Percentiles rank a stretch among this genome's conserved stretches.
phyloP scores from a whole-genome alignment of 1,140 invertebrate species.

The Acromyrmex charruanus region DNA sequence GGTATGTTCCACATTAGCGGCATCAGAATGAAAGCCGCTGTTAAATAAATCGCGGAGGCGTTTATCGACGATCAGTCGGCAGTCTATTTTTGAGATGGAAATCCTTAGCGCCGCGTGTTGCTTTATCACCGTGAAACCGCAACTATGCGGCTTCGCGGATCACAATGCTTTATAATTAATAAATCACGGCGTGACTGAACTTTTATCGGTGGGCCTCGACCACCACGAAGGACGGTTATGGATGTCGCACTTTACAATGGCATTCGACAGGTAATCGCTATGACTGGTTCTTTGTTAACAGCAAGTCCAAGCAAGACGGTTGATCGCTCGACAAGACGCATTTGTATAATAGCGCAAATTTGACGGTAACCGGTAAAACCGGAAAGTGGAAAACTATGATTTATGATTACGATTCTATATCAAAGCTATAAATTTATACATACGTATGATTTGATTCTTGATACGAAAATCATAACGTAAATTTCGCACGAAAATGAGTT shows the following conservation, averaged over 20 bases:
- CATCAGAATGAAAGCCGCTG: conserved; percentile 15
- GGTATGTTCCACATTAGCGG: background rate
- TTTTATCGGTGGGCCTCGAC: conserved; percentile 50
- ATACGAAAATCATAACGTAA: conserved; percentile 9
- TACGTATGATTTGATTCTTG: background rate
- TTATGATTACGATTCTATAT: background rate
- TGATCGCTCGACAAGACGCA: conserved; percentile 30
- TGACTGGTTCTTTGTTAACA: conserved; percentile 59
- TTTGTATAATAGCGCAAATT: conserved; percentile 37
- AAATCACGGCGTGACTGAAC: conserved; percentile 62
- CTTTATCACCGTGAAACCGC: conserved; percentile 62
- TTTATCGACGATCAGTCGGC: conserved; percentile 41
- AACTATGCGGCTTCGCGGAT: conserved; percentile 58
- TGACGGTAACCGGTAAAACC: conserved; percentile 20
- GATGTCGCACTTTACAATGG: conserved; percentile 58
- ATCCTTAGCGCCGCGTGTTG: conserved; percentile 55
- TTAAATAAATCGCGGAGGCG: conserved; percentile 55
- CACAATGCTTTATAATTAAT: conserved; percentile 65
- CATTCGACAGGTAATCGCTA: conserved; percentile 55
- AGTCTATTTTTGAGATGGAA: conserved; percentile 59
- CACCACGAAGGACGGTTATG: conserved; percentile 58
- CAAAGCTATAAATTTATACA: background rate
- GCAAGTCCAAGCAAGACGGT: conserved; percentile 12
- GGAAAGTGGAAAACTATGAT: background rate
- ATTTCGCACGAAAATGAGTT: background rate